Evolutionary conservation across 1,140 invertebrate species (phyloP).

Genomic region (Micrasema minimum): DNA sequence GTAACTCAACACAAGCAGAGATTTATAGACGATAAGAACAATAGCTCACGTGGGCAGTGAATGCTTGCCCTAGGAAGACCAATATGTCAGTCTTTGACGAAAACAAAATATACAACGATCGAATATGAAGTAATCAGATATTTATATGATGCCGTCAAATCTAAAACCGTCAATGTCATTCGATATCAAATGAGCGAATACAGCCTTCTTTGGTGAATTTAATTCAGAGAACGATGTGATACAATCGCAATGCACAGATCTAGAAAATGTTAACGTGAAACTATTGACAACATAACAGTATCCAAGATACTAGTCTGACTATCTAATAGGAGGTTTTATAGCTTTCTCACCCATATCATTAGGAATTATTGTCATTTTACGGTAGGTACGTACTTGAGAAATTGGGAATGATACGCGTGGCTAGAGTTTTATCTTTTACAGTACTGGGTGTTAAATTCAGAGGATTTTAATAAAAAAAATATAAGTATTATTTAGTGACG

Average conservation of each 20-base stretch:
- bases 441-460: no score
- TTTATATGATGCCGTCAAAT: constrained; percentile 13
- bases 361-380: no score
- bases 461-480: no score
- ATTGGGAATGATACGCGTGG: no score
- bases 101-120: constrained; percentile 20
- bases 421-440: no score
- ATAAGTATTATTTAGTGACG: no score
- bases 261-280: constrained; percentile 13
- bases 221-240: constrained; percentile 3
- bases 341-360: no score
- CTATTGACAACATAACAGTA: constrained; percentile 10
- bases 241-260: constrained; percentile 25
- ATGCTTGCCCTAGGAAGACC: not conserved
- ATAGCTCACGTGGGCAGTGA: constrained; percentile 16
- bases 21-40: constrained; percentile 15
- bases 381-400: no score
- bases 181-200: constrained; percentile 2
- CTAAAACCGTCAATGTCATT: constrained; percentile 25
- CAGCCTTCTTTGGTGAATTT: constrained; percentile 16
- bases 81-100: constrained; percentile 20
- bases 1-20: constrained; percentile 2
- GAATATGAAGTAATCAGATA: constrained; percentile 26
- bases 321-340: no score
- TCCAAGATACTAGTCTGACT: no score